Evolutionary conservation across 1,140 invertebrate species (phyloP), one percentile per base, ranked within the genome.

Genomic region (Zaprionus nigranus): DNA sequence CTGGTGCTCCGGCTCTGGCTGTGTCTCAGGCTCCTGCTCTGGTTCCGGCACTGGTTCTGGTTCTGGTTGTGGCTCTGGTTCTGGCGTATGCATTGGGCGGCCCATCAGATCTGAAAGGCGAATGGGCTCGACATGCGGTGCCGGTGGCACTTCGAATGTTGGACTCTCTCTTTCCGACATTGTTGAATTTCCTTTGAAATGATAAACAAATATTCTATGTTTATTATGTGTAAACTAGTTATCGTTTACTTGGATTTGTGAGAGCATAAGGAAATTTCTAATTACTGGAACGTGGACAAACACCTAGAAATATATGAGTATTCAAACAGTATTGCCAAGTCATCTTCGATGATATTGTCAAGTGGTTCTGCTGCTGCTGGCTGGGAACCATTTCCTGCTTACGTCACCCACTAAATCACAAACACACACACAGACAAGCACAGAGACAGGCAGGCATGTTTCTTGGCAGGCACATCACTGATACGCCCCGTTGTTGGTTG

Each of bases 401-500:
- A 24, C 51, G 57, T 56, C 64, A 68, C 58, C 34, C 34, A 12
- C 13, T 54, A 20, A 66, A 51, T 5, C 38, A 30, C 30, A 68
- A 20, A 53, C n/a, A 53, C 12, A 51, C 30, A 59, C 40, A 53
- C n/a, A 53, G 28, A 30, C 28, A 30, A 30, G 9, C n/a, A 38
- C 34, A 28, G 11, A 30, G 12, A 15, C 20, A 49, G 15, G 24
- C 20, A 26, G n/a, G 13, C 43, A 28, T n/a, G 30, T 71, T 67
- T 58, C 61, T 70, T 66, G 59, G 51, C 28, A 69, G 57, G 26
- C 40, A 58, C 26, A 57, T 69, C 38, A 63, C 67, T 51, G 57
- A 53, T 75, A 70, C 73, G 67, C 67, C 67, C 73, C 67, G 60
- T 70, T 75, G 68, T 75, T 75, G 67, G 65, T 79, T 58, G 67